A percentile compares a stretch with the other conserved stretches of the same genome.
Evolutionary conservation across 2,888 invertebrate genomes (phyloP).

Genomic region (Stenolophus ochropezus): DNA sequence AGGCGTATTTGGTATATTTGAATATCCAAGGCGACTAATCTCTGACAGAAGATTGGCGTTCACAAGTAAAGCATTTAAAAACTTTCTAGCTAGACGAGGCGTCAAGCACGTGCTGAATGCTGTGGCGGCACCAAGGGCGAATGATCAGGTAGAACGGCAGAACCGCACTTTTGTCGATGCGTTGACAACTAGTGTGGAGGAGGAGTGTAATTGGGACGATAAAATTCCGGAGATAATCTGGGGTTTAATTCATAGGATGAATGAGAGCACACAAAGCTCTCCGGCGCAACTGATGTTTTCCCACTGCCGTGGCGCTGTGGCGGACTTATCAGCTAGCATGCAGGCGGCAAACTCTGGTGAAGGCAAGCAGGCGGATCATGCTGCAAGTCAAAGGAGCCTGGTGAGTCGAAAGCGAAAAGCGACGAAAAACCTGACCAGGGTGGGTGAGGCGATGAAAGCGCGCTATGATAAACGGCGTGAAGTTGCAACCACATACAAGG

Average conservation of each 20-base stretch:
- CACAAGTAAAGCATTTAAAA: constrained; percentile 26
- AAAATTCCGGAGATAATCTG: too few species aligned
- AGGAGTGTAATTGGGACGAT: too few species aligned
- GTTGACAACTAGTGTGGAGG: constrained; percentile 64
- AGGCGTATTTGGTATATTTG: constrained; percentile 47
- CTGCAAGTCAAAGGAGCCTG: too few species aligned
- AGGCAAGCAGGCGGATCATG: too few species aligned
- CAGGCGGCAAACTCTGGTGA: constrained; percentile 52
- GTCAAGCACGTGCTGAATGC: constrained; percentile 61
- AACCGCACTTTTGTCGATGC: constrained; percentile 66
- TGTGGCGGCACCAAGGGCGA: constrained; percentile 63
- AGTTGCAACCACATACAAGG: constrained; percentile 61
- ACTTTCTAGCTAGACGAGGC: constrained; percentile 58
- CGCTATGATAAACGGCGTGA: constrained; percentile 51
- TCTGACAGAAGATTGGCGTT: constrained; percentile 62
- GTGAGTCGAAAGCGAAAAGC: too few species aligned
- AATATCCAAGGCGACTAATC: constrained; percentile 62
- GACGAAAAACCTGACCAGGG: too few species aligned
- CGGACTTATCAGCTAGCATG: too few species aligned
- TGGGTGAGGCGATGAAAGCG: too few species aligned
- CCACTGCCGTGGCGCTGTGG: constrained; percentile 62
- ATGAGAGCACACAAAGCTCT: constrained; percentile 64
- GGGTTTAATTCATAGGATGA: constrained; percentile 64
- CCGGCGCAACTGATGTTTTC: constrained; percentile 65
- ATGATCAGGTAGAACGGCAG: constrained; percentile 37